Base-by-base conservation (phyloP, 2,797 vertebrate genomes). In the Schizopygopsis pylzovi region DNA sequence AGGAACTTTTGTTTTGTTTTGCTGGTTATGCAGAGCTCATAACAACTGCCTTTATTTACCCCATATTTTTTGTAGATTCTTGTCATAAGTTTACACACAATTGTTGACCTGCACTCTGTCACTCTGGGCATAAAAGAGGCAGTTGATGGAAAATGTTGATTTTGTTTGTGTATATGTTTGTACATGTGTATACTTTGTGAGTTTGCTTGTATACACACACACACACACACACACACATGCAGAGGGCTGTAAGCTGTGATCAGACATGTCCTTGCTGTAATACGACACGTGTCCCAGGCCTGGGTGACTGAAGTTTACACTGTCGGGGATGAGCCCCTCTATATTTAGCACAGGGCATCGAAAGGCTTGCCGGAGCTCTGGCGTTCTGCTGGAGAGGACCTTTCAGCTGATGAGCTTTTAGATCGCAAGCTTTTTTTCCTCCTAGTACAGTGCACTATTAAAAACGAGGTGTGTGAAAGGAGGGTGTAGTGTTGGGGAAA, bases 341-440 rank as follows among this genome's bases (percentile, higher is more conserved):
- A 93, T 93, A 92, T 93, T 91, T 94, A 94, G 92, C 89, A 33
- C 89, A 82, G 87, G 87, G 83, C 79, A 88, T 86, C 45, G 79
- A 87, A 86, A 87, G 88, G 65, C 77, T 88, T 87, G 77, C 61
- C 76, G 81, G 79, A 79, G 63, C 41, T n/a, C 52, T 87, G 59
- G 75, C 86, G 85, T 82, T 83, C 78, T 85, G 76, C 84, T 84
- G 81, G 73, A 84, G 61, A 81, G 80, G 83, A 88, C 71, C 83
- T 88, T 61, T 86, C 81, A 83, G 83, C 86, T 88, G 90, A 90
- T 92, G 87, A 91, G 92, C 61, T 88, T 59, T 87, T 79, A 82
- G 54, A 86, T 70, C 67, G 6, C 25, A 1, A 54, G 39, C 28
- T 33, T 33, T 83, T 43, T 43, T 37, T 10, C 82, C 78, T 76